These are phyloP conservation scores for Hypotaenidia philippensis DNA, from an alignment of 2,797 vertebrate genomes.

Conservation along the genomic window DNA sequence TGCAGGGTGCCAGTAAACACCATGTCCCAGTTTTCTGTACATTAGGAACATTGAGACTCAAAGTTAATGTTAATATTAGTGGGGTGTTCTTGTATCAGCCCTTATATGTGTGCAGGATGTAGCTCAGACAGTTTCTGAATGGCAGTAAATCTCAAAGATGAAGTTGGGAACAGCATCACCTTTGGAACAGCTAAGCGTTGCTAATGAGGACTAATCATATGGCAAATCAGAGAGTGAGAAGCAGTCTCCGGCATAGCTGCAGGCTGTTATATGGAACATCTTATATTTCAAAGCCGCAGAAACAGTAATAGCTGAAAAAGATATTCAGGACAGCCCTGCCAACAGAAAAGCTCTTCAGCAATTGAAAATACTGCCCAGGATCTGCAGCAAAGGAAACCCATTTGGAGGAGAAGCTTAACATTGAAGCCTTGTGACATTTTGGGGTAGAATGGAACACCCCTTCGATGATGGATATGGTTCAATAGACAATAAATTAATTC, in stretches of 20 bases:
- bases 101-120: not conserved
- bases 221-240: slow-evolving; percentile 23
- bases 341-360: not conserved
- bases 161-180: not conserved
- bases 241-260: slow-evolving; percentile 6
- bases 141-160: not conserved
- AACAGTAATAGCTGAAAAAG: slow-evolving; percentile 9
- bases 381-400: not conserved
- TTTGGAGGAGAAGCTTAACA: not conserved
- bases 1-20: not conserved
- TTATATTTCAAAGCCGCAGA: slow-evolving; percentile 34
- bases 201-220: slow-evolving; percentile 50
- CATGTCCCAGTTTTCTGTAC: not conserved
- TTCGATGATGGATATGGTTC: not conserved
- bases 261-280: slow-evolving; percentile 11
- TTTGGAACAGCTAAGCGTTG: slow-evolving; percentile 20
- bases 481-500: not conserved
- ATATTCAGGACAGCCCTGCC: slow-evolving; percentile 4
- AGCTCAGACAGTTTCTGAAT: not conserved
- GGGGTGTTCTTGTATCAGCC: not conserved
- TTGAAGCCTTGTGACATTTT: not conserved
- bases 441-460: not conserved
- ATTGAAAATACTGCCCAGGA: not conserved
- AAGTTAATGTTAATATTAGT: not conserved
- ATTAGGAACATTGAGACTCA: not conserved